These are phyloP conservation scores for Netelia inedita DNA, from an alignment of 2,888 invertebrate species.

Conservation along the genomic window DNA sequence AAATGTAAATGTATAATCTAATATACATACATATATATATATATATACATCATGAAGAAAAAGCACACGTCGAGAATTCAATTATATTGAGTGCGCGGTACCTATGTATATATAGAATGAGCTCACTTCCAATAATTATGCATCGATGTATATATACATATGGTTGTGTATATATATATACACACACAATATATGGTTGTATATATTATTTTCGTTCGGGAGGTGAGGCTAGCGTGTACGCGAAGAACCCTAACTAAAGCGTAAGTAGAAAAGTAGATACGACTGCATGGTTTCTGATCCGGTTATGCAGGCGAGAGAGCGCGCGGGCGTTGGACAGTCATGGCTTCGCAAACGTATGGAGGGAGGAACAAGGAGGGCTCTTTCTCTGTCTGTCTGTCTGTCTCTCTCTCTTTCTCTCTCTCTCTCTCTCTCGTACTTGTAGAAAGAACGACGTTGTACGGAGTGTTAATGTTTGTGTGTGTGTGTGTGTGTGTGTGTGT, in stretches of 20 bases:
- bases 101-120: slow-evolving; percentile 2
- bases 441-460: slow-evolving; percentile 4
- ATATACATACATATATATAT: slow-evolving; percentile 1
- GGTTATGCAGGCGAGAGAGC: slow-evolving; percentile 80
- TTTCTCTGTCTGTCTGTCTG: no score
- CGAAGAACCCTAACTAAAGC: slow-evolving; percentile 82
- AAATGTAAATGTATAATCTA: background rate
- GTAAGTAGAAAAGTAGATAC: slow-evolving; percentile 84
- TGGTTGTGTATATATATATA: slow-evolving; percentile 22
- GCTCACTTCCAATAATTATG: slow-evolving; percentile 53
- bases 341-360: slow-evolving; percentile 75
- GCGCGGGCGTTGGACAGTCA: slow-evolving; percentile 72
- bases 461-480: no score
- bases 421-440: background rate
- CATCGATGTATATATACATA: background rate
- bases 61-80: slow-evolving; percentile 27
- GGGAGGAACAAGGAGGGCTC: background rate
- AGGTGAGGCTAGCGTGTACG: slow-evolving; percentile 74
- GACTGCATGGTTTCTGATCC: slow-evolving; percentile 85
- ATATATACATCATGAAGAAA: background rate
- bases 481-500: no score
- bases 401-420: slow-evolving; percentile 25
- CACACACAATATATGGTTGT: background rate
- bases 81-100: slow-evolving; percentile 48
- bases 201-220: background rate